Conservation (phyloP, 2,797 vertebrate species). For the Cynodonichthys magdalenae region DNA sequence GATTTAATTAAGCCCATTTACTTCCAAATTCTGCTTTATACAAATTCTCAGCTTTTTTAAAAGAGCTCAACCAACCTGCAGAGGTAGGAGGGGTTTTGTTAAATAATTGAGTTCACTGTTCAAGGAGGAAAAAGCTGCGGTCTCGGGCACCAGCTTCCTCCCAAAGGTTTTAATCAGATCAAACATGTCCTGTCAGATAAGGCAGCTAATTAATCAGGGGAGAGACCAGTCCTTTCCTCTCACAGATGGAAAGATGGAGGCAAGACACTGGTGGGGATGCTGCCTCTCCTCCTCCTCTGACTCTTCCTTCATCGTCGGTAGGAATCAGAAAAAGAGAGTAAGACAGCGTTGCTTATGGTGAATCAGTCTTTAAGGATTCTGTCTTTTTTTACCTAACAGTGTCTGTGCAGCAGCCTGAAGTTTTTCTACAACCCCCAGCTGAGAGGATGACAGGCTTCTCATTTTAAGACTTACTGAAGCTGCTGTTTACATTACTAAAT, state of each 20-base stretch:
- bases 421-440: constrained; percentile 31
- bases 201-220: constrained; percentile 76
- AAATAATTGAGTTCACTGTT: constrained; percentile 60
- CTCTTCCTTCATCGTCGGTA: constrained; percentile 51
- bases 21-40: constrained; percentile 56
- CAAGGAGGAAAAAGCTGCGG: constrained; percentile 36
- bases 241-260: constrained; percentile 64
- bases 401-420: constrained; percentile 50
- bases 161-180: constrained; percentile 76
- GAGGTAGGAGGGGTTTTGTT: constrained; percentile 40
- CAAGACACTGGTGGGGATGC: constrained; percentile 52
- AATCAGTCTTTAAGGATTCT: constrained; percentile 43
- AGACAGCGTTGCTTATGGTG: constrained; percentile 40
- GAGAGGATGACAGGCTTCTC: constrained; percentile 38
- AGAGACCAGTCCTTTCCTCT: constrained; percentile 57
- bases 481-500: constrained; percentile 37
- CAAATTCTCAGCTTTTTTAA: constrained; percentile 41
- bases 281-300: constrained; percentile 60
- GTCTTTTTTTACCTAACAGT: constrained; percentile 22
- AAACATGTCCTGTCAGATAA: constrained; percentile 77
- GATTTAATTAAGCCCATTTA: constrained; percentile 75
- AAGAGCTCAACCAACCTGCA: constrained; percentile 38
- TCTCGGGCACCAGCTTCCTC: constrained; percentile 38
- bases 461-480: constrained; percentile 17
- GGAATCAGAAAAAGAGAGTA: constrained; percentile 47